Base-by-base conservation (phyloP, 2,888 invertebrate species). In the Tubulanus polymorphus region DNA sequence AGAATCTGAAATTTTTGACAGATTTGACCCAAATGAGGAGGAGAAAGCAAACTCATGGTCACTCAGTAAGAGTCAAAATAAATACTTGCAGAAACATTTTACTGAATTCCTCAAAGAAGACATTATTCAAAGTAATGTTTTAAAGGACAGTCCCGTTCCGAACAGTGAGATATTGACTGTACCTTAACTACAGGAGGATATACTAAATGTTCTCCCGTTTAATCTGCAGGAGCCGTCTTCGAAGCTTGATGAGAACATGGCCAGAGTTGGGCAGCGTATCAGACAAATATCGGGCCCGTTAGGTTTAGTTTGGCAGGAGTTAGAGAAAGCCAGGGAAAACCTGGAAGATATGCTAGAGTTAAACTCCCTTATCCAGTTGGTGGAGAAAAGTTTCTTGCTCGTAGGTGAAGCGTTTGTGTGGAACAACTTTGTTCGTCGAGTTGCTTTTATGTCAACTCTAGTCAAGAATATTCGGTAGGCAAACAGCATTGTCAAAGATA, bases 401-500 rank as follows among this genome's bases (percentile, higher is more conserved):
- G 12, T 56, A 3, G 56, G 52, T 2, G 52, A 56, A 26, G 52
- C 48, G 6, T 51, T 26, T 35, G 30, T 52, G 2, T 37, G 37
- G 25, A 27, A 28, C 5, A 23, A 28, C 6, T 52, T 48, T 27
- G 32, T 32, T n/a, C 35, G 52, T 28, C 10, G 52, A 1, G 5
- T 48, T 1, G 28, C 35, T 26, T 51, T 48, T 3, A 18, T 52
- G 41, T 8, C 52, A 1, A 52, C 37, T 15, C 10, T 56, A 1
- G 35, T 56, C 25, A 47, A 37, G 2, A 53, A 30, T 23, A n/a
- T 37, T 5, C 51, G 49, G 37, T 37, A 52, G 25, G 56, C 56
- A 8, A 37, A 27, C 15, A 26, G 35, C 2, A n/a, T 48, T 12
- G 15, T 37, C 1, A 51, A 3, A 15, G 37, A 51, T 6, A 20